Evolutionary conservation across 2,797 vertebrate genomes (phyloP).

Genomic region (Anabas testudineus): DNA sequence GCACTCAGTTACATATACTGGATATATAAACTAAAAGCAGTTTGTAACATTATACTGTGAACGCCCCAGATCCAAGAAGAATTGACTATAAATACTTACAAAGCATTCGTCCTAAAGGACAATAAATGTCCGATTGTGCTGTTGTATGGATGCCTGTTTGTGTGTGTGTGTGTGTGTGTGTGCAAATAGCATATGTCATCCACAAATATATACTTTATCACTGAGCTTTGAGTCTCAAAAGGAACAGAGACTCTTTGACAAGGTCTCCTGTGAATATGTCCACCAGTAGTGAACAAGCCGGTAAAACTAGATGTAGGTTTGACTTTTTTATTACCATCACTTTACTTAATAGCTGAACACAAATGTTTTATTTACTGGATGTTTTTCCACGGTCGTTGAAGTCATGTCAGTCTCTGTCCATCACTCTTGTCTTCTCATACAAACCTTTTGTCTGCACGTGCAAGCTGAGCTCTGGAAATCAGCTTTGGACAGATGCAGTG

Average conservation of each 20-base stretch:
- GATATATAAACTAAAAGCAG: no score
- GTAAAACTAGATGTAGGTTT: no score
- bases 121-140: slow-evolving; percentile 71
- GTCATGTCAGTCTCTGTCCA: neutral
- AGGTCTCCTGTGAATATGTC: no score
- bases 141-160: slow-evolving; percentile 50
- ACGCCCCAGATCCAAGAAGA: slow-evolving; percentile 19
- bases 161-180: slow-evolving; percentile 16
- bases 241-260: no score
- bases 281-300: no score
- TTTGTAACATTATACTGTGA: neutral
- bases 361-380: neutral
- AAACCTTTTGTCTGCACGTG: neutral
- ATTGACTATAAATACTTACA: slow-evolving; percentile 21
- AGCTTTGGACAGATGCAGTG: slow-evolving; percentile 16
- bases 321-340: no score
- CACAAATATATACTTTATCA: neutral
- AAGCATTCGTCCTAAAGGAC: slow-evolving; percentile 64
- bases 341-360: neutral
- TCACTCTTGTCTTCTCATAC: neutral
- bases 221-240: neutral
- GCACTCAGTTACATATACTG: neutral
- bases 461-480: slow-evolving; percentile 15
- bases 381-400: neutral
- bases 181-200: neutral